These are phyloP conservation scores for Aramus guarauna DNA, from an alignment of 2,113 vertebrate genomes.

Conservation along the genomic window DNA sequence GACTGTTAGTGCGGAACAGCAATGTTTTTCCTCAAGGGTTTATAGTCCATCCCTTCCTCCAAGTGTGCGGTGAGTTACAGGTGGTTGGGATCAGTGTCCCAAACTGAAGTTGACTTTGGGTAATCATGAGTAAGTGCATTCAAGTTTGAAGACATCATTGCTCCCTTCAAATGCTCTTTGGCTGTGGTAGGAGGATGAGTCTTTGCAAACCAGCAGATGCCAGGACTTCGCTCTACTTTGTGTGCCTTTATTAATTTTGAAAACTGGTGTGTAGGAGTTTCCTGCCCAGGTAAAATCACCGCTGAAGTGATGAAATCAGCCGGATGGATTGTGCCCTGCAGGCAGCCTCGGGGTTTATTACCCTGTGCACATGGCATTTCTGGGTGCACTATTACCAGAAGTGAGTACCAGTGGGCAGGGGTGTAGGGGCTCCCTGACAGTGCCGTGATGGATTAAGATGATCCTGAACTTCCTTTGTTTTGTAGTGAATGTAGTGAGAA, in stretches of 20 bases:
- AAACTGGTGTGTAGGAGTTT: not conserved
- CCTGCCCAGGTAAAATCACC: not conserved
- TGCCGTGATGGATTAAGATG: slow-evolving; percentile 60
- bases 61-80: not conserved
- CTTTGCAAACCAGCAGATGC: not conserved
- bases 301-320: not conserved
- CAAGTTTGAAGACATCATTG: not conserved
- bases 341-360: not conserved
- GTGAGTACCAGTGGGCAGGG: not conserved
- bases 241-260: accelerated
- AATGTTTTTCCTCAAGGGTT: not conserved
- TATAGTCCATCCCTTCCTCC: not conserved
- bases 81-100: not conserved
- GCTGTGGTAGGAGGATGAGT: accelerated
- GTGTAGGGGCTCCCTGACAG: slow-evolving; percentile 31
- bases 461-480: slow-evolving; percentile 61
- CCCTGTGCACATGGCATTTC: not conserved
- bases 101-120: not conserved
- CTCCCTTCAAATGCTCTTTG: not conserved
- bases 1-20: accelerated
- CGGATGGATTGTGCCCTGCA: accelerated
- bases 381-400: not conserved
- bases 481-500: slow-evolving; percentile 26
- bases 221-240: not conserved
- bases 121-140: not conserved